Conservation (phyloP, 37 sponge, comb jelly and placozoan species). For the Geodia barretti region DNA sequence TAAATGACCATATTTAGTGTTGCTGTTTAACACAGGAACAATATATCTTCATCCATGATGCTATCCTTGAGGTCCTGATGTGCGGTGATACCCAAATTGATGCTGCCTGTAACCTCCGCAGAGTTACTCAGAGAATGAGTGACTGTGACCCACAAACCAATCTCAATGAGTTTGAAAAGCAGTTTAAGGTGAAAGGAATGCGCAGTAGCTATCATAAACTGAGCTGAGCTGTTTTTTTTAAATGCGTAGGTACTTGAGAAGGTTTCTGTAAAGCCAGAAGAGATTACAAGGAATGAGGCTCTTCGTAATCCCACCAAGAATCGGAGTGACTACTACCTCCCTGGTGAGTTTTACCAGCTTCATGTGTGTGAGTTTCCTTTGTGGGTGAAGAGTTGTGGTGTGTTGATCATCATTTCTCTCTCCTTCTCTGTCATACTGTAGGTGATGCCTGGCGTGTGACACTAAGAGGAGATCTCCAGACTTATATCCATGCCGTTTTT, state of each 20-base stretch:
- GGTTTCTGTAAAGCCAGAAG: constrained; percentile 11
- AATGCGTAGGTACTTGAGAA: constrained; percentile 35
- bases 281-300: constrained; percentile 1
- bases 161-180: constrained; percentile 30
- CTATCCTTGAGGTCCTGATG: constrained; percentile 34
- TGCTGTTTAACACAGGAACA: constrained; percentile 44
- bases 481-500: constrained; percentile 34
- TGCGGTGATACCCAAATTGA: constrained; percentile 48
- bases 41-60: constrained; percentile 54
- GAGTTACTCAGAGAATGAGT: neutral
- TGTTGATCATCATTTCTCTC: no score
- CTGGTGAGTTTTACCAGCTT: no score
- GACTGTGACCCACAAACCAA: constrained; percentile 8
- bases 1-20: no score
- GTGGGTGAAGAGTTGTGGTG: no score
- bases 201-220: neutral
- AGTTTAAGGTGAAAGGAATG: constrained; percentile 28
- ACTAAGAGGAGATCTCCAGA: constrained; percentile 10
- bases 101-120: constrained; percentile 5
- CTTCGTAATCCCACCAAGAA: neutral
- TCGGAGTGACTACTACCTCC: constrained; percentile 26
- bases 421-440: no score
- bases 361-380: no score
- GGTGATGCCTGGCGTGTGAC: neutral
- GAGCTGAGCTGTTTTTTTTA: no score